Conservation (phyloP, 2,113 vertebrate species). For the Myanophis thanlyinensis region DNA sequence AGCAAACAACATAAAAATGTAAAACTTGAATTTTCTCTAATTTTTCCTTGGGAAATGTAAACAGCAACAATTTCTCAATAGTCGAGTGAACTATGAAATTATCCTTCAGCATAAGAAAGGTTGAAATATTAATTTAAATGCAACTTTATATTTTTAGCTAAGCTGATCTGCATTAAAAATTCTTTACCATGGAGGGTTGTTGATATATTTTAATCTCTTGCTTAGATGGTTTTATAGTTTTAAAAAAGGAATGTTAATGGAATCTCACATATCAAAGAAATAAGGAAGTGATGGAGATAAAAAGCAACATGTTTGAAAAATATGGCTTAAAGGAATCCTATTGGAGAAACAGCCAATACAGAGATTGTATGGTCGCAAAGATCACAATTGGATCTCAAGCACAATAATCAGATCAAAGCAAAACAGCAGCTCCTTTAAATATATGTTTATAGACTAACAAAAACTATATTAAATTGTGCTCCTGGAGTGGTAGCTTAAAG, state of each 20-base stretch:
- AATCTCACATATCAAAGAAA: constrained; percentile 7
- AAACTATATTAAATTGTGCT: not conserved
- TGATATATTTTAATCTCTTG: not conserved
- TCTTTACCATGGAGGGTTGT: not conserved
- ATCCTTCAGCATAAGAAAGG: not conserved
- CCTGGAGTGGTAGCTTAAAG: not conserved
- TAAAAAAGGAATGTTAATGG: constrained; percentile 8
- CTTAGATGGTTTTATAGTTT: not conserved
- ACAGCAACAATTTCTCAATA: not conserved
- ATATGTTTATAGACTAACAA: not conserved
- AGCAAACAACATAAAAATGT: not conserved
- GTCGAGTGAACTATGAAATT: not conserved
- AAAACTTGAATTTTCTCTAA: not conserved
- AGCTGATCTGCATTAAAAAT: constrained; percentile 7
- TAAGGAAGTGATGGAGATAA: constrained; percentile 9
- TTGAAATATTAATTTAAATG: not conserved
- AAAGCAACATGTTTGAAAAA: constrained; percentile 20
- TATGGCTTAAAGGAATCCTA: not conserved
- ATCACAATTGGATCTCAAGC: constrained; percentile 6
- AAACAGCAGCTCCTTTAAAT: not conserved
- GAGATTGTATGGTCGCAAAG: not conserved
- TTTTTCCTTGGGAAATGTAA: not conserved
- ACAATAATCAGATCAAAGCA: not conserved
- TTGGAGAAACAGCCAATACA: not conserved
- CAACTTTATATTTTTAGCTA: not conserved